Evolutionary conservation across 2,113 vertebrate species (phyloP).

Genomic region (Catharus bicknelli): DNA sequence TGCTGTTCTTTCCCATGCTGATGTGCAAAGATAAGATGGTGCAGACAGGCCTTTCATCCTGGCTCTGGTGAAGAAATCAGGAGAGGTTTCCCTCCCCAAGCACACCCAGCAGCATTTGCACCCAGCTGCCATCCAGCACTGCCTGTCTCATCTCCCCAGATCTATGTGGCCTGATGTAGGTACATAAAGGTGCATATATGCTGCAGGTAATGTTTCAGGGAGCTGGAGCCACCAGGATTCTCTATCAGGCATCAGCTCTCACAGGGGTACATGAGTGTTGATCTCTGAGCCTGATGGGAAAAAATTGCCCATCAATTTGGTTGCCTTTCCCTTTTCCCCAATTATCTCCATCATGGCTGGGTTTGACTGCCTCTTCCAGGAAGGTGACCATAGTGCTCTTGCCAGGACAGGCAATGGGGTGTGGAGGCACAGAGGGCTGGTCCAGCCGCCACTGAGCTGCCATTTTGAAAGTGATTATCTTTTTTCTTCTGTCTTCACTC

Average conservation of each 20-base stretch:
- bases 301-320: rapidly evolving
- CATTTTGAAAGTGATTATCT: too few species aligned
- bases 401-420: rapidly evolving
- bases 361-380: neutral
- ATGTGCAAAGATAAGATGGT: neutral
- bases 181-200: neutral
- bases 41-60: neutral
- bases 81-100: neutral
- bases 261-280: neutral
- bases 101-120: neutral
- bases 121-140: neutral
- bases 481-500: too few species aligned
- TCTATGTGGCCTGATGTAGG: neutral
- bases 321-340: neutral
- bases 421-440: rapidly evolving
- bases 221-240: neutral
- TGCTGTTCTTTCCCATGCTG: neutral
- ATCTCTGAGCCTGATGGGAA: neutral
- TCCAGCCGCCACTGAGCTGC: rapidly evolving
- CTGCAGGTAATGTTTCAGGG: neutral
- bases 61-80: neutral
- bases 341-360: rapidly evolving
- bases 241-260: neutral
- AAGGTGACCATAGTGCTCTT: rapidly evolving
- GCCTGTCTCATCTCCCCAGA: neutral